Evolutionary conservation across 2,113 vertebrate genomes (phyloP), one percentile per base, ranked within the genome.

Genomic region (Smithornis capensis): DNA sequence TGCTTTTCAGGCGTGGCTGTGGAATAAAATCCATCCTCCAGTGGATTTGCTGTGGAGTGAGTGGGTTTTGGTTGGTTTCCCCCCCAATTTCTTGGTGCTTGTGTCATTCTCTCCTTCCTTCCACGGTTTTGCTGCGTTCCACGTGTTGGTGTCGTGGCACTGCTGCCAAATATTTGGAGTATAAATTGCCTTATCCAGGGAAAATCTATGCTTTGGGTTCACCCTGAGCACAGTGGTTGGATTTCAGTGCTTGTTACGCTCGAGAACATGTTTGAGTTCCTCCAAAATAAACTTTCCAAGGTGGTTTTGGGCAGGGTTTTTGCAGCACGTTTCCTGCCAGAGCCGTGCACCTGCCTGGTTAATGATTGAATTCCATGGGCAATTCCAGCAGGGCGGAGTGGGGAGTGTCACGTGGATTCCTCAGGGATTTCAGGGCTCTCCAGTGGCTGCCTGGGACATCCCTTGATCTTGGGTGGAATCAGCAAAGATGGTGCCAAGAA

Each of bases 311-410:
- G 50, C 33, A 53, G 55, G 22, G 44, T 79, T 82, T 29, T 35
- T 37, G 40, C 24, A 40, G 60, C 44, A 6, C 1, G 3, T 56
- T 94, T 62, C 60, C 50, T 83, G 37, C 73, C 23, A 4, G 8
- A 62, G 76, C 44, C 71, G 12, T 60, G 44, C 56, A 45, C 42
- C 40, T 80, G 59, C 80, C 45, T 81, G 52, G n/a, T 93, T 94
- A 93, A 93, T 90, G 80, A 90, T 94, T 92, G 63, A 93, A 84
- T 68, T 40, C 29, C 38, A 56, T 1, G 4, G 28, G 53, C 40
- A 33, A 22, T 90, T n/a, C 49, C 33, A 1, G 33, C 59, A 71
- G 56, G 83, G 44, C 44, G 14, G 52, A 35, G 55, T 5, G 12
- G 71, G 70, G 38, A 47, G 23, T 1, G 52, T 77, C 71, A 49